Percentiles rank a stretch among this genome's conserved stretches.
Evolutionary conservation across 2,113 vertebrate species (phyloP).

Genomic region (Manacus vitellinus): DNA sequence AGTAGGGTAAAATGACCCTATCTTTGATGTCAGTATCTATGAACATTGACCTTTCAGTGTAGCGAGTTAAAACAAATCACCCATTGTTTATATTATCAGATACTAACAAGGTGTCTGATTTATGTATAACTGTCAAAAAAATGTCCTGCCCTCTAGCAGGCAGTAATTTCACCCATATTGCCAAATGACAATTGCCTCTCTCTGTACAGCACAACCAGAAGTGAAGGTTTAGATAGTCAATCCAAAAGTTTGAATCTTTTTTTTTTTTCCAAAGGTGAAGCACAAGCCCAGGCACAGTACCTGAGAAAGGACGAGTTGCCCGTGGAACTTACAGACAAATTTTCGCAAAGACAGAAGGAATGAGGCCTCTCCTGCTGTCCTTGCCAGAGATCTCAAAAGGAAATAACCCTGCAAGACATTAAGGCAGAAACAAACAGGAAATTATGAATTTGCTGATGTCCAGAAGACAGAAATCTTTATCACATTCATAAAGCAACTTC

Average conservation of each 20-base stretch:
- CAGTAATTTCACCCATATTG: not conserved
- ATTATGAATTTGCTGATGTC: not conserved
- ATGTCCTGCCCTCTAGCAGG: not conserved
- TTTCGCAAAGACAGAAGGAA: slow-evolving; percentile 85
- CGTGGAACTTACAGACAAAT: slow-evolving; percentile 89
- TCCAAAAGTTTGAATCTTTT: not conserved
- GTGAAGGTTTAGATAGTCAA: not conserved
- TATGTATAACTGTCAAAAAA: not conserved
- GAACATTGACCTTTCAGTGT: not conserved
- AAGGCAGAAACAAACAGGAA: not conserved
- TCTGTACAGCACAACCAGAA: not conserved
- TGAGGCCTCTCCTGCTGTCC: slow-evolving; percentile 78
- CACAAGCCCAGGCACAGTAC: slow-evolving; percentile 64
- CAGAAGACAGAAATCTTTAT: not conserved
- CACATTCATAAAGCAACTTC: not conserved
- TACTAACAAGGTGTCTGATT: not conserved
- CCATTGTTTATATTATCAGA: not conserved
- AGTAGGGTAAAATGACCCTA: not conserved
- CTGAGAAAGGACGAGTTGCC: slow-evolving; percentile 93
- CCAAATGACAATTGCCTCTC: not conserved
- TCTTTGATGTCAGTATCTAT: not conserved
- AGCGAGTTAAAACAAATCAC: not conserved
- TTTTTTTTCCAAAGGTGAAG: not conserved
- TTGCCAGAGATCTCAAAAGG: slow-evolving; percentile 85
- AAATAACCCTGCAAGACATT: slow-evolving; percentile 88